phyloP scores from a whole-genome alignment of 2,113 vertebrate species.

The Lipotes vexillifer region DNA sequence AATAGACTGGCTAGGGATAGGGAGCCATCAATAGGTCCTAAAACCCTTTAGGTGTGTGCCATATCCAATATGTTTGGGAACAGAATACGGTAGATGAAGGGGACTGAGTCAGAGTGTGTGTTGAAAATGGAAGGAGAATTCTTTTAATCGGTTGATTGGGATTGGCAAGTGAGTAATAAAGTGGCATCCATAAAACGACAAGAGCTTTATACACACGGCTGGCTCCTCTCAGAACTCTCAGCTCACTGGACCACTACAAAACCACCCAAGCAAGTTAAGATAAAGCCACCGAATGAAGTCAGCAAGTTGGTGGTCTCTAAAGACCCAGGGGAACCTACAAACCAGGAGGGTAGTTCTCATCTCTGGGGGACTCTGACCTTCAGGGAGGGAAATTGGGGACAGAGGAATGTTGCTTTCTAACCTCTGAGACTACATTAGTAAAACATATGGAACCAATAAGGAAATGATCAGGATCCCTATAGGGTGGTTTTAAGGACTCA shows the following conservation, averaged over 20 bases:
- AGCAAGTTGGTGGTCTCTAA: neutral
- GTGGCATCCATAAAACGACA: neutral
- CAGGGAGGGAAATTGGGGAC: neutral
- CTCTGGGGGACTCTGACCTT: neutral
- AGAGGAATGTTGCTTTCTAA: slow-evolving; percentile 10
- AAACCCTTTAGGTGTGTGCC: neutral
- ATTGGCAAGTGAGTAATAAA: neutral
- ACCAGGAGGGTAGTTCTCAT: neutral
- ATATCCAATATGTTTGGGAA: neutral
- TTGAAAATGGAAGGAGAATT: neutral
- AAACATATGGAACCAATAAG: slow-evolving; percentile 45
- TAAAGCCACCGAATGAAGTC: neutral
- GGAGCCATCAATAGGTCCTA: neutral
- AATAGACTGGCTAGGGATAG: neutral
- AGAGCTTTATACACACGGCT: neutral
- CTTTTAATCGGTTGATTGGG: neutral
- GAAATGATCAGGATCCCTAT: neutral
- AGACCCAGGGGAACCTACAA: neutral
- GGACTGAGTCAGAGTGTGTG: neutral
- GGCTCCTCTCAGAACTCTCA: neutral
- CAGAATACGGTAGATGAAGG: neutral
- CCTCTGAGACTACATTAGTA: neutral
- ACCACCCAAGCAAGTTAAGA: neutral
- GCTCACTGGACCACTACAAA: neutral
- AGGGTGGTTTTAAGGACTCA: slow-evolving; percentile 15